Percentiles rank a stretch among this genome's conserved stretches.
phyloP scores from a whole-genome alignment of 2,888 invertebrate species.

The Lepidochitona cinerea region DNA sequence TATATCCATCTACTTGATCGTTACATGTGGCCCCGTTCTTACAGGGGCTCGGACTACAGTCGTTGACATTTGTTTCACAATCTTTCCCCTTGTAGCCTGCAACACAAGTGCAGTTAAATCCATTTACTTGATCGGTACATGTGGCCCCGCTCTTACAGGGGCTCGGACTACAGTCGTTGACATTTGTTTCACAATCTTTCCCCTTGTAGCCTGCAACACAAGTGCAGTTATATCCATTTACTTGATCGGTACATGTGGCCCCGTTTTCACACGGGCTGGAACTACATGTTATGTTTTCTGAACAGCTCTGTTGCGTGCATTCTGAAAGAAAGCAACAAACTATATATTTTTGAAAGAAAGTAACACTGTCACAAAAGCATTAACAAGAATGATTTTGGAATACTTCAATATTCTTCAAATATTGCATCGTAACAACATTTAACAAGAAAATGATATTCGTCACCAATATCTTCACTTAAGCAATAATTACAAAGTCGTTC shows the following conservation, averaged over 20 bases:
- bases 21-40: conserved; percentile 39
- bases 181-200: conserved; percentile 33
- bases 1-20: conserved; percentile 19
- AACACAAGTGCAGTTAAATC: not conserved
- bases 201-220: conserved; percentile 76
- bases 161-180: conserved; percentile 42
- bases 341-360: too few relatives aligned
- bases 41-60: conserved; percentile 49
- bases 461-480: too few relatives aligned
- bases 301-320: too few relatives aligned
- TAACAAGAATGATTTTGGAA: too few relatives aligned
- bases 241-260: conserved; percentile 28
- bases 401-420: too few relatives aligned
- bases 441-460: too few relatives aligned
- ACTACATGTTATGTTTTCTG: too few relatives aligned
- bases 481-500: too few relatives aligned
- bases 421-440: too few relatives aligned
- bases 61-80: conserved; percentile 34
- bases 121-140: conserved; percentile 13
- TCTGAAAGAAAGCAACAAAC: too few relatives aligned
- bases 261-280: conserved; percentile 73
- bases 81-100: not conserved
- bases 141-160: conserved; percentile 34
- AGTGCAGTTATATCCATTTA: conserved; percentile 79
- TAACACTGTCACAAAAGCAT: too few relatives aligned